phyloP scores from a whole-genome alignment of 2,888 invertebrate species.

The Matsumyia berberina region DNA sequence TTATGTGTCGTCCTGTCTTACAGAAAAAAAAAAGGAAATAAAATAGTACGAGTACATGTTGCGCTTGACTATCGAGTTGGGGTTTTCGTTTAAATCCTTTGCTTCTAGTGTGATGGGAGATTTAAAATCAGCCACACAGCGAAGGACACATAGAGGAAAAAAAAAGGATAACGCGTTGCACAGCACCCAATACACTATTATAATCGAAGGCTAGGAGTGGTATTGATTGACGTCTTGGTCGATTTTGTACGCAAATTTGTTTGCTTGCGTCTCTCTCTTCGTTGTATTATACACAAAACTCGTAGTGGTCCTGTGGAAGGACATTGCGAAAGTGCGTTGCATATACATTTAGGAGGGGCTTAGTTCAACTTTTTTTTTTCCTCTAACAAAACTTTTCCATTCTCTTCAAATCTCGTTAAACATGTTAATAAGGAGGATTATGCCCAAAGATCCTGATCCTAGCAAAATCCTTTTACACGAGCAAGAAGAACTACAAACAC shows the following conservation, averaged over 20 bases:
- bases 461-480: background rate
- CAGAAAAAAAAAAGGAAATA: slow-evolving; percentile 36
- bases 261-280: slow-evolving; percentile 8
- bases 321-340: slow-evolving; percentile 7
- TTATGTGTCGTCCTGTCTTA: background rate
- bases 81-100: no score
- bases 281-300: background rate
- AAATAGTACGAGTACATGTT: no score
- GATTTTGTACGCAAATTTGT: slow-evolving; percentile 22
- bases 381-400: background rate
- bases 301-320: background rate
- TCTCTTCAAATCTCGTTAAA: slow-evolving; percentile 19
- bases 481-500: background rate
- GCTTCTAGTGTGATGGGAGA: background rate
- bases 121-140: no score
- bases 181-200: slow-evolving; percentile 5
- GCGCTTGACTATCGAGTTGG: slow-evolving; percentile 43
- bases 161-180: slow-evolving; percentile 11
- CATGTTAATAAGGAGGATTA: slow-evolving; percentile 33
- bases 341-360: background rate
- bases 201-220: background rate
- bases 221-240: slow-evolving; percentile 58
- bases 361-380: background rate
- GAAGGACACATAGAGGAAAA: background rate
- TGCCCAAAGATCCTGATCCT: background rate